These are phyloP conservation scores for Allacma fusca DNA, from an alignment of 2,888 invertebrate species.

Conservation along the genomic window DNA sequence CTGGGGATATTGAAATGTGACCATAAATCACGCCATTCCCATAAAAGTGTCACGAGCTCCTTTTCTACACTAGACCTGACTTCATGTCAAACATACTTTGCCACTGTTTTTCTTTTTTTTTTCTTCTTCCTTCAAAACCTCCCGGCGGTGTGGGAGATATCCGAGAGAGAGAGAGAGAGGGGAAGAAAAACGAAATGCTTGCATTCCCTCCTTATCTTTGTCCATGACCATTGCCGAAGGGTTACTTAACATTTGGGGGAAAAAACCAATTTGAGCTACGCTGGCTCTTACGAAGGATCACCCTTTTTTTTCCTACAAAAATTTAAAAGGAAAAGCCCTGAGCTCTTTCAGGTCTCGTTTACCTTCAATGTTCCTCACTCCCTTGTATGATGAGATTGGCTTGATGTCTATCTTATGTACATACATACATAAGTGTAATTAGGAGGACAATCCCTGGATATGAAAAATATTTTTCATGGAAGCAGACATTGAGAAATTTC, in stretches of 20 bases:
- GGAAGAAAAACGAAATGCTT: not conserved
- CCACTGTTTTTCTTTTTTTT: constrained; percentile 29
- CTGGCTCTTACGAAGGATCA: not conserved
- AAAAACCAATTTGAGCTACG: not conserved
- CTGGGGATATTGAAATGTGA: constrained; percentile 42
- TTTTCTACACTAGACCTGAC: constrained; percentile 39
- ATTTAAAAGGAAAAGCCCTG: too few relatives aligned
- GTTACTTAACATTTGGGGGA: not conserved
- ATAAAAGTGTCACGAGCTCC: constrained; percentile 46
- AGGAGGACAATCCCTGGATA: too few relatives aligned
- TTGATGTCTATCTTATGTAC: too few relatives aligned
- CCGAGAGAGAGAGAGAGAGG: not conserved
- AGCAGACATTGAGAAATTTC: too few relatives aligned
- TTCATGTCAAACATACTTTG: constrained; percentile 39
- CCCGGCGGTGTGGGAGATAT: not conserved
- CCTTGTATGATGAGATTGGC: too few relatives aligned
- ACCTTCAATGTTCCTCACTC: too few relatives aligned
- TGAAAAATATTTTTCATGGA: too few relatives aligned
- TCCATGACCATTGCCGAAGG: constrained; percentile 17
- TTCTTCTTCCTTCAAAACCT: constrained; percentile 18
- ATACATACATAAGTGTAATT: too few relatives aligned
- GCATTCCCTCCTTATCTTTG: not conserved
- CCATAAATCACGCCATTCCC: constrained; percentile 42
- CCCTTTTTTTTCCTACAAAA: too few relatives aligned
- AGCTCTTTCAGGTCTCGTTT: too few relatives aligned